phyloP scores from a whole-genome alignment of 1,140 invertebrate species.

The Pseudoatta argentina region DNA sequence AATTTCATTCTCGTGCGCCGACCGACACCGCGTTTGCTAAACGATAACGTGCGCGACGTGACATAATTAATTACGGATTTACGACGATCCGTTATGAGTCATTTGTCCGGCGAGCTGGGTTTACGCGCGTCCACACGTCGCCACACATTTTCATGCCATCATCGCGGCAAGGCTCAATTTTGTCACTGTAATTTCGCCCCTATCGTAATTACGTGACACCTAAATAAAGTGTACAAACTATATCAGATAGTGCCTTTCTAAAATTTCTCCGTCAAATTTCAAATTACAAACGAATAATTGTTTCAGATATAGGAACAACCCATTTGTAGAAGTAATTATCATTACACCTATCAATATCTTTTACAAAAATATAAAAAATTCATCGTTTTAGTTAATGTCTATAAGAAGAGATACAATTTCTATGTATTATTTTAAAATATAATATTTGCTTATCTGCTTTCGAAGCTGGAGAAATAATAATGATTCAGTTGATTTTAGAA shows the following conservation, averaged over 20 bases:
- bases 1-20: constrained; percentile 54
- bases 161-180: constrained; percentile 32
- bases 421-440: too few species aligned
- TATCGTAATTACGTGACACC: constrained; percentile 36
- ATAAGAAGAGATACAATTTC: too few species aligned
- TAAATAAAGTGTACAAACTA: constrained; percentile 29
- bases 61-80: constrained; percentile 64
- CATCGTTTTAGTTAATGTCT: too few species aligned
- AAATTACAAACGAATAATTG: neutral
- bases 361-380: too few species aligned
- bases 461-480: too few species aligned
- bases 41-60: constrained; percentile 50
- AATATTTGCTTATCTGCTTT: too few species aligned
- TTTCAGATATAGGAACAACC: too few species aligned
- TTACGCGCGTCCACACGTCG: constrained; percentile 38
- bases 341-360: too few species aligned
- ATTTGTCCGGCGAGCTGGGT: constrained; percentile 40
- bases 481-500: too few species aligned
- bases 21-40: constrained; percentile 55
- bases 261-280: neutral
- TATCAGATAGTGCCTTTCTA: too few species aligned
- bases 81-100: constrained; percentile 58
- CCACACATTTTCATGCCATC: constrained; percentile 23
- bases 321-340: too few species aligned
- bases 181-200: constrained; percentile 23